Evolutionary conservation across 2,888 invertebrate species (phyloP), one percentile per base, ranked within the genome.

Genomic region (Drosophila neotestacea): DNA sequence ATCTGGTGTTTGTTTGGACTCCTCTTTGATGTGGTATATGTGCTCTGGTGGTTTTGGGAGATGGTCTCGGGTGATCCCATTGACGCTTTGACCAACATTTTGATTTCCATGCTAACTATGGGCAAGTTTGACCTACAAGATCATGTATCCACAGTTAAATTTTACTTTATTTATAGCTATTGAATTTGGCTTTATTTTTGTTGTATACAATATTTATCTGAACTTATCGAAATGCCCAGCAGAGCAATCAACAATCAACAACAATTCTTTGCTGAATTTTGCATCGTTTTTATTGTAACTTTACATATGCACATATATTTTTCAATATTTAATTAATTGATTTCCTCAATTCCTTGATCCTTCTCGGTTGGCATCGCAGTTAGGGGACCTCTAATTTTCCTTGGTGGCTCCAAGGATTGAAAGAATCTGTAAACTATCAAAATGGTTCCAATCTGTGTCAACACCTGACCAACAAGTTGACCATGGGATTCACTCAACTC

Each of bases 61-160:
- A 32, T 85, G 1, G 6, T 73, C 4, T 7, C 38, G 1, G 88
- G 85, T 16, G 84, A 88, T 56, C 44, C 55, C 13, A 72, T 85
- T 16, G 85, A 86, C 11, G 77, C 85, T 3, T 10, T 84, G 30
- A 88, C 89, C 22, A 84, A 88, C 38, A 84, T 85, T 4, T 13
- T 86, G 27, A 79, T 85, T 10, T 84, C 89, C 1, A 16, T 73
- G 22, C n/a, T 88, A 13, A 81, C 85, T 11, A 79, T 84, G 59
- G 77, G 84, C 48, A 61, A 66, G 76, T 32, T 27, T 5, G 0
- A 6, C 3, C 27, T 32, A 55, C 2, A 27, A 27, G 0, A 7
- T 13, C 2, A 6, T 4, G 16, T 9, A 34, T 34, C n/a, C 10
- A 4, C 10, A 36, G n/a, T 0, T 4, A 3, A 5, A 5, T 13